Base-by-base conservation (phyloP, 2,797 vertebrate genomes). In the Limnodromus scolopaceus region DNA sequence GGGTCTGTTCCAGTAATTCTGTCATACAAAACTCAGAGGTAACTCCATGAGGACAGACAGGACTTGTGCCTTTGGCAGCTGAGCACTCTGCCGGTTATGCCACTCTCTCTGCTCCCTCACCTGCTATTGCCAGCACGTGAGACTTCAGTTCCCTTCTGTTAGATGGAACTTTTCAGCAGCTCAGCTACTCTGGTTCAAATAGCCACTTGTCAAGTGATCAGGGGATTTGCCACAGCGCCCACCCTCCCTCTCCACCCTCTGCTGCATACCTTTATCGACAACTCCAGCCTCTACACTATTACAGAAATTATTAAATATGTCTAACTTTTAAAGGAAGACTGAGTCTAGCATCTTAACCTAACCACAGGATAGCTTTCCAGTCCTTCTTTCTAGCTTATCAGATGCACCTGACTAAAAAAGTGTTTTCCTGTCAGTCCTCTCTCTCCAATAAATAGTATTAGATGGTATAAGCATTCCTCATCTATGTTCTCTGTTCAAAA, bases 241-340 rank as follows among this genome's bases (percentile, higher is more conserved):
- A 9, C 15, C 36, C 46, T 83, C 22, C 16, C 64, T 13, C 49
- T 63, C 38, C 32, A 57, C 34, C 34, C 17, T 41, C 32, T 48
- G 30, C n/a, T 51, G 30, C 2, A 0, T 45, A 14, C 17, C 9
- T 66, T 74, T 65, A 13, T 41, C 0, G 0, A 28, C 69, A 84
- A 38, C 43, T 65, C 55, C 57, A 65, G 74, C 25, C 17, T 77
- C 24, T 49, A 36, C 6, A 13, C 19, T 57, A 2, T 41, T 45
- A 80, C 9, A 74, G 38, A 84, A 91, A 70, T 58, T 0, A 46
- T 45, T 28, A 65, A 25, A 15, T 69, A 13, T 6, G 8, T n/a
- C 14, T 38, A 69, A 3, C 7, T 66, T 92, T 49, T 72, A 51
- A 90, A 83, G 23, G 13, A 55, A 58, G 16, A 1, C n/a, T 30